These are phyloP conservation scores for Ceratitis capitata DNA, from an alignment of 1,140 invertebrate genomes.

Conservation along the genomic window DNA sequence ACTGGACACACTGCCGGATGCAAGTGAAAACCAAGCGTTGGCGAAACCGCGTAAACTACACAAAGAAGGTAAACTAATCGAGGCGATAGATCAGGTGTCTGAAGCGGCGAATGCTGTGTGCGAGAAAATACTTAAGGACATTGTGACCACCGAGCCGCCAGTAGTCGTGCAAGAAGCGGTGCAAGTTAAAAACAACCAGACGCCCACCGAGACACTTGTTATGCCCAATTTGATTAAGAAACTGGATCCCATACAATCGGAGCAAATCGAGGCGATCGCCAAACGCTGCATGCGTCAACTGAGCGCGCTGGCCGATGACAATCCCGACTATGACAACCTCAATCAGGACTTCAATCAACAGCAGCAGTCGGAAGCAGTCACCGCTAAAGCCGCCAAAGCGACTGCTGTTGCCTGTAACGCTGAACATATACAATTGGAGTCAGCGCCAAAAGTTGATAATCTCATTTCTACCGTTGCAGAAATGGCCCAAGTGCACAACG, in stretches of 20 bases:
- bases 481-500: neutral
- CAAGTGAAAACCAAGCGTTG: conserved; percentile 41
- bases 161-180: conserved; percentile 59
- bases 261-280: conserved; percentile 60
- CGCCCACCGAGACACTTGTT: conserved; percentile 42
- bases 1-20: conserved; percentile 62
- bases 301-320: conserved; percentile 52
- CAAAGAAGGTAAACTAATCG: conserved; percentile 59
- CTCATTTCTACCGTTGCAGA: conserved; percentile 61
- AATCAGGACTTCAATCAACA: conserved; percentile 24
- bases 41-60: conserved; percentile 50
- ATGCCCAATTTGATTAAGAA: conserved; percentile 60
- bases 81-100: conserved; percentile 61
- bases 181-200: conserved; percentile 51
- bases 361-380: neutral
- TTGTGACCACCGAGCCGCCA: conserved; percentile 60
- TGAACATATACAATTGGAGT: conserved; percentile 15
- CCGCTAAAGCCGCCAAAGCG: neutral
- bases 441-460: conserved; percentile 39
- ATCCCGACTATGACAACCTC: conserved; percentile 60
- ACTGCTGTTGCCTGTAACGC: conserved; percentile 52
- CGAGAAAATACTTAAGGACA: conserved; percentile 62
- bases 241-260: conserved; percentile 62
- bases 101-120: conserved; percentile 61
- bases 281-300: conserved; percentile 62